Conservation (phyloP, 2,113 vertebrate genomes). For the Eolophus roseicapilla region DNA sequence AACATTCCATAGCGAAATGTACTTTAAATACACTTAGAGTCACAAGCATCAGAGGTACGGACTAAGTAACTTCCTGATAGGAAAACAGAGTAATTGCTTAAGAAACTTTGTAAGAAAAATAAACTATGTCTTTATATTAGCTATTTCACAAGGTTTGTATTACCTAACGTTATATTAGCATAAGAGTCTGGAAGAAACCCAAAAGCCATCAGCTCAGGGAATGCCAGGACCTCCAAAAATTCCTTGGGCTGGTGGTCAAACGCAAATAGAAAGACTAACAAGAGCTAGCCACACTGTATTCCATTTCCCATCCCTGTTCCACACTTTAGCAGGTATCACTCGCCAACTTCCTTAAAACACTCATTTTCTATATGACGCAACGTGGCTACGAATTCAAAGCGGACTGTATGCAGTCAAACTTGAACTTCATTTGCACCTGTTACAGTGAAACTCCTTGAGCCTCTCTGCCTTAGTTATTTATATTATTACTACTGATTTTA, state of each 20-base stretch:
- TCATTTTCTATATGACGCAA: conserved; percentile 1
- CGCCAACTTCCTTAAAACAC: neutral
- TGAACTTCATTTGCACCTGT: conserved; percentile 71
- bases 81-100: neutral
- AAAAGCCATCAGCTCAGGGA: conserved; percentile 45
- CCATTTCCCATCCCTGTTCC: neutral
- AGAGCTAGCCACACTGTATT: conserved; percentile 16
- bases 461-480: neutral
- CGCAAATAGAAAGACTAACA: conserved; percentile 49
- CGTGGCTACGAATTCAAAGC: conserved; percentile 35
- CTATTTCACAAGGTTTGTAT: neutral
- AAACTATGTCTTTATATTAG: neutral
- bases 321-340: conserved; percentile 9
- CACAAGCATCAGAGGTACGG: conserved; percentile 3
- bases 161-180: neutral
- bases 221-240: conserved; percentile 65
- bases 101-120: neutral
- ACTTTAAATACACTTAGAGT: neutral
- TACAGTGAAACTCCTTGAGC: conserved; percentile 49
- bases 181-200: conserved; percentile 43
- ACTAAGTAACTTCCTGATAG: neutral
- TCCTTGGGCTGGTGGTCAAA: conserved; percentile 60
- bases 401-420: neutral
- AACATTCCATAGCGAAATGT: neutral
- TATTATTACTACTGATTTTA: conserved; percentile 46